These are phyloP conservation scores for Melanitta fusca DNA, from an alignment of 2,797 vertebrate species.

Conservation along the genomic window DNA sequence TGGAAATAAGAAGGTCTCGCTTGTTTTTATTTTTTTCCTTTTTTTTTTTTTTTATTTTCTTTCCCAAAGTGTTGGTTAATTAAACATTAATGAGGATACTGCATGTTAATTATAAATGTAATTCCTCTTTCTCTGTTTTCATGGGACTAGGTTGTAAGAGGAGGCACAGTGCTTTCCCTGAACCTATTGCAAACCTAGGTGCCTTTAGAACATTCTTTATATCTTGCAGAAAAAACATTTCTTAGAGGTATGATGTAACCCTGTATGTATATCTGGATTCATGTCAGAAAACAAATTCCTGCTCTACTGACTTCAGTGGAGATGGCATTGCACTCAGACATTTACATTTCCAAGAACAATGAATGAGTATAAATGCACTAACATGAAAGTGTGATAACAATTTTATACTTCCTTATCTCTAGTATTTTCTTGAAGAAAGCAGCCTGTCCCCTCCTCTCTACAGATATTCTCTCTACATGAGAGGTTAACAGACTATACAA, in stretches of 20 bases:
- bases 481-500: background rate
- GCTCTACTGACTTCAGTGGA: background rate
- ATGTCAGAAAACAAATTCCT: accelerated
- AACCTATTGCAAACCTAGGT: background rate
- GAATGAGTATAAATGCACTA: background rate
- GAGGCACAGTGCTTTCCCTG: background rate
- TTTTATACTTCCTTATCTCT: background rate
- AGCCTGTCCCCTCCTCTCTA: background rate
- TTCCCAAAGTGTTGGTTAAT: background rate
- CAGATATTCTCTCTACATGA: background rate
- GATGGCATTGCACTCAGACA: background rate
- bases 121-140: background rate
- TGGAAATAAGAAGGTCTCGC: background rate
- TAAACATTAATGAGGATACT: background rate
- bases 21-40: background rate
- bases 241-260: background rate
- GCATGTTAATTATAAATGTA: background rate
- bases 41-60: background rate
- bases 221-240: background rate
- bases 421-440: background rate
- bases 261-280: background rate
- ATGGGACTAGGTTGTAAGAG: background rate
- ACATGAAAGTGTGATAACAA: background rate
- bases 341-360: background rate
- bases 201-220: background rate